A percentile compares a stretch with the other conserved stretches of the same genome.
Evolutionary conservation across 2,888 invertebrate genomes (phyloP).

Genomic region (Hirtodrosophila cameraria): DNA sequence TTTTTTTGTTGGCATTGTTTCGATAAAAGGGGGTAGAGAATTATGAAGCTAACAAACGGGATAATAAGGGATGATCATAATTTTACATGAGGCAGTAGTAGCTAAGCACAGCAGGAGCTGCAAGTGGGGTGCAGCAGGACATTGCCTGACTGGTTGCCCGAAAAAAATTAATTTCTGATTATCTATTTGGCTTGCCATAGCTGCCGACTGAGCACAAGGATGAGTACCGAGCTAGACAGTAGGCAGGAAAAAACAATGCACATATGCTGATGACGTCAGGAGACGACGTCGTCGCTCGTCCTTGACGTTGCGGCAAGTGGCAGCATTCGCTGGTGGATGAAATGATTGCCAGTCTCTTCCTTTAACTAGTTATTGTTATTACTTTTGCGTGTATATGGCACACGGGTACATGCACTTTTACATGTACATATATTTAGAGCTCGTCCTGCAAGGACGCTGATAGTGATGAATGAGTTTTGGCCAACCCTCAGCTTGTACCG

Average conservation of each 20-base stretch:
- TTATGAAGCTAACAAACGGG: conserved; percentile 78
- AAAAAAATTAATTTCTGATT: conserved; percentile 84
- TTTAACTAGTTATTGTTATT: conserved; percentile 69
- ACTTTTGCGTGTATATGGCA: conserved; percentile 66
- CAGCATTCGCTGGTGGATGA: conserved; percentile 67
- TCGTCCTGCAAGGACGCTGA: conserved; percentile 44
- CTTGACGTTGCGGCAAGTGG: conserved; percentile 73
- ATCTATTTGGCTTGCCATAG: conserved; percentile 80
- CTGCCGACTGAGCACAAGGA: conserved; percentile 28
- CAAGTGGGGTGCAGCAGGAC: conserved; percentile 3
- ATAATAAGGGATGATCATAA: conserved; percentile 81
- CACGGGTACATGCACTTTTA: conserved; percentile 39
- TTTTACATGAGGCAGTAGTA: conserved; percentile 68
- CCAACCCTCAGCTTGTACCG: conserved; percentile 6
- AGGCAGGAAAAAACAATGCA: conserved; percentile 57
- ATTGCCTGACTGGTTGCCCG: conserved; percentile 61
- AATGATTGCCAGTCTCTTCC: conserved; percentile 24
- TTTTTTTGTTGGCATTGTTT: conserved; percentile 26
- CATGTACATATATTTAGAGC: conserved; percentile 16
- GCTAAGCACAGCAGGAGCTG: conserved; percentile 42
- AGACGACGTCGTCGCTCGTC: conserved; percentile 54
- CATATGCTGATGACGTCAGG: conserved; percentile 72
- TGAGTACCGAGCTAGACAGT: conserved; percentile 13
- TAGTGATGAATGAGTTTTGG: conserved; percentile 66
- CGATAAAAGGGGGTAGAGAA: conserved; percentile 33